phyloP scores from a whole-genome alignment of 2,888 invertebrate species.

The Bugula neritina region DNA sequence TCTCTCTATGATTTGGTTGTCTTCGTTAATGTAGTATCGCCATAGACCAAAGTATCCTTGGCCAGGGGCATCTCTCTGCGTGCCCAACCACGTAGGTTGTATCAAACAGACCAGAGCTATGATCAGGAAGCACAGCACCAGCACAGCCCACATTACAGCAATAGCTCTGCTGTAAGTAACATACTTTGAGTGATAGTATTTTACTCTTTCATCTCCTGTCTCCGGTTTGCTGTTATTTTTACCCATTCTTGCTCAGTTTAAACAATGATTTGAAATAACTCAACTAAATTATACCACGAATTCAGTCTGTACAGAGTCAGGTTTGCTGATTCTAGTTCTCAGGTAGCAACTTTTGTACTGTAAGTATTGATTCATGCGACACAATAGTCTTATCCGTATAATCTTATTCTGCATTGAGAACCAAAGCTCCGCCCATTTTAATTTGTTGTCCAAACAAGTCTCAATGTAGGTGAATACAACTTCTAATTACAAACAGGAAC shows the following conservation, averaged over 20 bases:
- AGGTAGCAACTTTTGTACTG: too few relatives aligned
- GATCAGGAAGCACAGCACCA: slow-evolving; percentile 92
- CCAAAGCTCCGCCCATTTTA: too few relatives aligned
- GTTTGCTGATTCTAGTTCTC: too few relatives aligned
- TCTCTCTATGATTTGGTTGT: slow-evolving; percentile 55
- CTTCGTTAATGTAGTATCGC: slow-evolving; percentile 66
- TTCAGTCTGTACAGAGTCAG: too few relatives aligned
- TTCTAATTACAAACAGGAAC: too few relatives aligned
- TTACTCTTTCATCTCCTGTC: slow-evolving; percentile 23
- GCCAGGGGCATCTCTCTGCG: slow-evolving; percentile 62
- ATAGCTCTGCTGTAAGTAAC: slow-evolving; percentile 64
- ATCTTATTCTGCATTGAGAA: too few relatives aligned
- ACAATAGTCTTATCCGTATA: too few relatives aligned
- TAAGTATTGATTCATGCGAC: too few relatives aligned
- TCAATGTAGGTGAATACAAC: too few relatives aligned
- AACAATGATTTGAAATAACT: too few relatives aligned
- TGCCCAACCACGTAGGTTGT: slow-evolving; percentile 65
- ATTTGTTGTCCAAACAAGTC: too few relatives aligned
- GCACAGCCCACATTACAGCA: slow-evolving; percentile 94
- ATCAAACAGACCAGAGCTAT: slow-evolving; percentile 90
- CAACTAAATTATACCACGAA: too few relatives aligned
- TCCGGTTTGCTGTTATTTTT: slow-evolving; percentile 25
- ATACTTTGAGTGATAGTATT: slow-evolving; percentile 44
- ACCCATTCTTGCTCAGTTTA: background rate
- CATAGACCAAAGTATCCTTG: slow-evolving; percentile 88